Percentiles rank a stretch among this genome's conserved stretches.
phyloP scores from a whole-genome alignment of 2,888 invertebrate species.

The Elgonia sp. region DNA sequence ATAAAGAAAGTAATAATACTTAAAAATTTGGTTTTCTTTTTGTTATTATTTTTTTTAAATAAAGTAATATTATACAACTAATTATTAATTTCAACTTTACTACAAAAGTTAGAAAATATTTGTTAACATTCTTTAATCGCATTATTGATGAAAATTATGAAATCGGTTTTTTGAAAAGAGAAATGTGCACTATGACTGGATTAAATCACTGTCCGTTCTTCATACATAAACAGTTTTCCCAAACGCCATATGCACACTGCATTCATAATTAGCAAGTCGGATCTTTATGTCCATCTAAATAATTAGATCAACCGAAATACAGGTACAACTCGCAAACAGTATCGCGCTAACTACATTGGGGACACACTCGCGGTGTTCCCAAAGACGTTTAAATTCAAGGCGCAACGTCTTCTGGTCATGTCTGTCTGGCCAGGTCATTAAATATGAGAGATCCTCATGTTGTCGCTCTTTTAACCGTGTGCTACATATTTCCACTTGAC shows the following conservation, averaged over 20 bases:
- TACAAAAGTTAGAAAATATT: no score
- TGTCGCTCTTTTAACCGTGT: conserved; percentile 38
- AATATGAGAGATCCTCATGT: conserved; percentile 79
- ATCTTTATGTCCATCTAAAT: conserved; percentile 47
- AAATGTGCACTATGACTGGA: background rate
- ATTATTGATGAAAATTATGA: no score
- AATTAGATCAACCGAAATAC: conserved; percentile 51
- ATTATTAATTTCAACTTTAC: no score
- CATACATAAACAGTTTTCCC: conserved; percentile 24
- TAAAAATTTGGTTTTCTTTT: no score
- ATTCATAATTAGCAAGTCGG: conserved; percentile 23
- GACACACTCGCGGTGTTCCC: conserved; percentile 36
- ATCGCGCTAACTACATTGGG: conserved; percentile 52
- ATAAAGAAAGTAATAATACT: no score
- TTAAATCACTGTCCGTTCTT: conserved; percentile 30
- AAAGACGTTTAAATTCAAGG: conserved; percentile 82
- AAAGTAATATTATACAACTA: no score
- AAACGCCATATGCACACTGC: conserved; percentile 26
- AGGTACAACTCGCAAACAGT: conserved; percentile 20
- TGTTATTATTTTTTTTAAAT: no score
- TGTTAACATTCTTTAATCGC: no score
- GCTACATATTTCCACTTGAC: conserved; percentile 73
- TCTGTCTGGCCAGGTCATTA: conserved; percentile 83
- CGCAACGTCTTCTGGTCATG: conserved; percentile 81
- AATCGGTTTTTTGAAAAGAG: no score